Percentiles rank a stretch among this genome's conserved stretches.
phyloP scores from a whole-genome alignment of 2,888 invertebrate species.

The Melipona beecheii region DNA sequence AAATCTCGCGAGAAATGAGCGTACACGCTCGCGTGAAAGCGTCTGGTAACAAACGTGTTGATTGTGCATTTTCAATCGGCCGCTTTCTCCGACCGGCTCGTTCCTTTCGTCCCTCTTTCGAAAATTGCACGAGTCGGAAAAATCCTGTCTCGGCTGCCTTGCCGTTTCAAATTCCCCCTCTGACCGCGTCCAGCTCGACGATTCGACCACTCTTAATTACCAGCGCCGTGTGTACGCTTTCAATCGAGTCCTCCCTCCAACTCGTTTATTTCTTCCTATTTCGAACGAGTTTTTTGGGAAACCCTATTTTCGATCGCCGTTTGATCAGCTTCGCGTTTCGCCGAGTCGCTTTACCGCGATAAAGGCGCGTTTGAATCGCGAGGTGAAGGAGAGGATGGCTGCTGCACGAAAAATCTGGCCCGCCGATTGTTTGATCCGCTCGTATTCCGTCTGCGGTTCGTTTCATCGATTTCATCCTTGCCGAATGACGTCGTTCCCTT shows the following conservation, averaged over 20 bases:
- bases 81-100: too few relatives aligned
- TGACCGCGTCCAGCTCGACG: background rate
- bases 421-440: slow-evolving; percentile 49
- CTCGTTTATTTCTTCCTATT: background rate
- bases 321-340: background rate
- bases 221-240: background rate
- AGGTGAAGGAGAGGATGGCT: too few relatives aligned
- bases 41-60: too few relatives aligned
- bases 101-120: too few relatives aligned
- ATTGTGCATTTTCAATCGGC: too few relatives aligned
- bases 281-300: background rate
- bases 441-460: slow-evolving; percentile 44
- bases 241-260: background rate
- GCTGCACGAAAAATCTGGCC: slow-evolving; percentile 36
- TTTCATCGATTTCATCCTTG: slow-evolving; percentile 48
- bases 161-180: too few relatives aligned
- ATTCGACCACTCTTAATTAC: slow-evolving; percentile 1
- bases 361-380: slow-evolving; percentile 29
- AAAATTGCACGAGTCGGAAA: too few relatives aligned
- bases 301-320: background rate
- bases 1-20: too few relatives aligned
- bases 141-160: too few relatives aligned
- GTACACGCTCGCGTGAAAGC: too few relatives aligned
- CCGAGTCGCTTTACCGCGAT: slow-evolving; percentile 10
- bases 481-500: background rate